phyloP scores from a whole-genome alignment of 2,797 vertebrate genomes.

The Dendrocincla tyrannina region DNA sequence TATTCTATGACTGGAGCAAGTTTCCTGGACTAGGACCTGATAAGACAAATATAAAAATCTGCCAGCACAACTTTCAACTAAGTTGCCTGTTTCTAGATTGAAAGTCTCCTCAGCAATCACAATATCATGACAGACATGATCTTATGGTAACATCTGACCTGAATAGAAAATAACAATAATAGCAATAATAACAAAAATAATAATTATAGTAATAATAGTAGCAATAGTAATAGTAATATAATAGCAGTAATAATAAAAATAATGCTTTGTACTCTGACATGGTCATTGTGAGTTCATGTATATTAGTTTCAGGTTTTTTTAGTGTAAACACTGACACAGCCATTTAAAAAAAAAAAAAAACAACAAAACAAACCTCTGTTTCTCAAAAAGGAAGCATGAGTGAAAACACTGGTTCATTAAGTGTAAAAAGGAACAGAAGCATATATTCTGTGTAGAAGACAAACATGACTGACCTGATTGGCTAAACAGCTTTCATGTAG shows the following conservation, averaged over 20 bases:
- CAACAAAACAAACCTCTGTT: background rate
- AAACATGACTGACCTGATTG: background rate
- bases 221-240: too few species aligned
- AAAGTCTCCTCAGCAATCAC: background rate
- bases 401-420: background rate
- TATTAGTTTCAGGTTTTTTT: background rate
- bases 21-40: background rate
- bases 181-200: background rate
- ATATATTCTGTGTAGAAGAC: background rate
- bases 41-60: background rate
- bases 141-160: background rate
- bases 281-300: background rate
- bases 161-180: background rate
- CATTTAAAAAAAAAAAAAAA: background rate
- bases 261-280: background rate
- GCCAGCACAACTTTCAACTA: background rate
- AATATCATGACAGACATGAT: background rate
- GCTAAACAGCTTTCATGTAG: background rate
- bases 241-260: background rate
- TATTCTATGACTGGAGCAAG: background rate
- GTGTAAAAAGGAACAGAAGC: fast-evolving
- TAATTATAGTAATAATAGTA: background rate
- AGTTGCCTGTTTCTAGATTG: background rate
- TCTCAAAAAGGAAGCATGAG: background rate
- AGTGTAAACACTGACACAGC: background rate